These are phyloP conservation scores for Campylomormyrus numenius DNA, from an alignment of 2,113 vertebrate species.

Conservation along the genomic window DNA sequence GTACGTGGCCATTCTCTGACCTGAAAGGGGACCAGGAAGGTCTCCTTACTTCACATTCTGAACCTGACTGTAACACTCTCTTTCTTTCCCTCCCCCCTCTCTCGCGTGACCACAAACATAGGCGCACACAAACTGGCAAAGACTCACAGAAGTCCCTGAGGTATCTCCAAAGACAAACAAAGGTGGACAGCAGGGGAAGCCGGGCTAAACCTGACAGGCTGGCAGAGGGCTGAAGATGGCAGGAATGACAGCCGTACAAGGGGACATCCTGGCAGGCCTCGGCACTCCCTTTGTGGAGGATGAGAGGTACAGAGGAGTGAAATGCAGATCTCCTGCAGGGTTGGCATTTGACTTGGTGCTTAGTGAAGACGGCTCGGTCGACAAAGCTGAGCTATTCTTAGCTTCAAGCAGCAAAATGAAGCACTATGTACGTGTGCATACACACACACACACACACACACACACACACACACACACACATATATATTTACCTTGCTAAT, in stretches of 20 bases:
- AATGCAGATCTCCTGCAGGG: background rate
- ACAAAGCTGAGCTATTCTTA: background rate
- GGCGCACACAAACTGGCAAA: slow-evolving; percentile 6
- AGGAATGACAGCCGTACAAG: slow-evolving; percentile 22
- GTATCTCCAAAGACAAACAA: slow-evolving; percentile 17
- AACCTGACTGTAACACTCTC: slow-evolving; percentile 17
- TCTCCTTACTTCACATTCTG: background rate
- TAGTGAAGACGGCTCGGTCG: background rate
- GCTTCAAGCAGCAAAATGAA: background rate
- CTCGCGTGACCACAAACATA: background rate
- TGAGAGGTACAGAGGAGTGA: background rate
- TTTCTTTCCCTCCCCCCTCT: slow-evolving; percentile 9
- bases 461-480: too few species aligned
- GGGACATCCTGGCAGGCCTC: slow-evolving; percentile 11
- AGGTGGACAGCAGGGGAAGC: slow-evolving; percentile 19
- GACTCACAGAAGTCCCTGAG: background rate
- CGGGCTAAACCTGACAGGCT: slow-evolving; percentile 7
- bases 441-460: too few species aligned
- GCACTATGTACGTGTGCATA: background rate
- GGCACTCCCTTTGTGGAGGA: background rate
- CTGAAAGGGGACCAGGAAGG: background rate
- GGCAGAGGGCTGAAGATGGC: slow-evolving; percentile 9
- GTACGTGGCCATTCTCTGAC: background rate
- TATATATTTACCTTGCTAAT: background rate
- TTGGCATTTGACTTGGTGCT: background rate